phyloP scores from a whole-genome alignment of 2,797 vertebrate genomes.

The Alosa sapidissima region DNA sequence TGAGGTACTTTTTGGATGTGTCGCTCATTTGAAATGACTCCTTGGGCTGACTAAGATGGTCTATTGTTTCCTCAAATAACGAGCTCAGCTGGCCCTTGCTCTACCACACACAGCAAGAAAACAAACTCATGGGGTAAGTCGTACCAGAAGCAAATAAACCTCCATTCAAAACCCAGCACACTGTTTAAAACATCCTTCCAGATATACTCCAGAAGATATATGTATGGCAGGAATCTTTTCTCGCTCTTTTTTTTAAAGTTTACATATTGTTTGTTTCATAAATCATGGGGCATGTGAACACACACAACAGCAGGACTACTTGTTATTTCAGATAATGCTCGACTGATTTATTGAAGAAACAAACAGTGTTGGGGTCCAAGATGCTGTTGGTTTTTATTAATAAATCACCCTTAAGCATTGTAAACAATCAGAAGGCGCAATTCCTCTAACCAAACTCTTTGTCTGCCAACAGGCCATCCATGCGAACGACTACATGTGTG shows the following conservation, averaged over 20 bases:
- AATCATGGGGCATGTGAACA: constrained; percentile 20
- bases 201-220: neutral
- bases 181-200: neutral
- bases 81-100: neutral
- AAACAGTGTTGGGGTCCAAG: neutral
- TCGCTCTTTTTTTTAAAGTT: neutral
- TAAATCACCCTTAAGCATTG: neutral
- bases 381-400: neutral
- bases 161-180: neutral
- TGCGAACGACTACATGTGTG: neutral
- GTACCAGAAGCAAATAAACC: neutral
- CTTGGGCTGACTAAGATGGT: neutral
- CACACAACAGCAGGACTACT: neutral
- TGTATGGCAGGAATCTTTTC: neutral
- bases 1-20: neutral
- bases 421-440: neutral
- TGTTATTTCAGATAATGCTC: neutral
- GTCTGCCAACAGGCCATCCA: neutral
- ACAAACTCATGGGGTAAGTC: neutral
- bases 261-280: neutral
- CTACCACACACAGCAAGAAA: neutral
- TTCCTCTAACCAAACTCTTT: neutral
- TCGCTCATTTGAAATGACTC: neutral
- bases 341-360: neutral
- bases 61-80: neutral